Percentiles rank a stretch among this genome's conserved stretches.
These are phyloP conservation scores for Salvelinus alpinus DNA, from an alignment of 2,113 vertebrate genomes.

Conservation along the genomic window DNA sequence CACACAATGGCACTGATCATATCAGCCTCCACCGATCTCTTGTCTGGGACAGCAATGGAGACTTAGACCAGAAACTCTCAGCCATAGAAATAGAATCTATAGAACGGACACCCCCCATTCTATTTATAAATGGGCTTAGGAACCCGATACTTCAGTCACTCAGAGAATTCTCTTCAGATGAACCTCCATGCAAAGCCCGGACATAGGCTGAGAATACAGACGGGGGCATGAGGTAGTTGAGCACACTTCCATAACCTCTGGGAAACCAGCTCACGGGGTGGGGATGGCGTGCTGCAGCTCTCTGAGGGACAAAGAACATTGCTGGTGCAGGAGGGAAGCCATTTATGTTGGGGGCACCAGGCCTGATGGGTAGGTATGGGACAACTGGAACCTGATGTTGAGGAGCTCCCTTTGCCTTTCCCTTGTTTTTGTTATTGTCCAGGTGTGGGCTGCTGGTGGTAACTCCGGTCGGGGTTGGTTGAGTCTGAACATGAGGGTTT, in stretches of 20 bases:
- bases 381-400: neutral
- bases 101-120: no score
- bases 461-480: neutral
- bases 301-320: neutral
- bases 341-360: neutral
- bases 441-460: neutral
- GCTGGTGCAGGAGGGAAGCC: neutral
- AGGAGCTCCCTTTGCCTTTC: neutral
- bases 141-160: no score
- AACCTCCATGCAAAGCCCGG: neutral
- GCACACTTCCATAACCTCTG: neutral
- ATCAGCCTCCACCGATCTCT: no score
- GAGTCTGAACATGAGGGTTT: neutral
- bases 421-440: neutral
- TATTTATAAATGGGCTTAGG: no score
- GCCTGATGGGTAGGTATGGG: neutral
- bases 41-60: no score
- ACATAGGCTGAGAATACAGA: neutral
- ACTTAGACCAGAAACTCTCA: no score
- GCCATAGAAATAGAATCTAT: no score
- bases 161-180: neutral
- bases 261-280: neutral
- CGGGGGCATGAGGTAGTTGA: neutral
- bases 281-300: neutral
- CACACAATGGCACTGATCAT: no score